Conservation (phyloP, 2,797 vertebrate species). For the Lindbergichthys nudifrons region DNA sequence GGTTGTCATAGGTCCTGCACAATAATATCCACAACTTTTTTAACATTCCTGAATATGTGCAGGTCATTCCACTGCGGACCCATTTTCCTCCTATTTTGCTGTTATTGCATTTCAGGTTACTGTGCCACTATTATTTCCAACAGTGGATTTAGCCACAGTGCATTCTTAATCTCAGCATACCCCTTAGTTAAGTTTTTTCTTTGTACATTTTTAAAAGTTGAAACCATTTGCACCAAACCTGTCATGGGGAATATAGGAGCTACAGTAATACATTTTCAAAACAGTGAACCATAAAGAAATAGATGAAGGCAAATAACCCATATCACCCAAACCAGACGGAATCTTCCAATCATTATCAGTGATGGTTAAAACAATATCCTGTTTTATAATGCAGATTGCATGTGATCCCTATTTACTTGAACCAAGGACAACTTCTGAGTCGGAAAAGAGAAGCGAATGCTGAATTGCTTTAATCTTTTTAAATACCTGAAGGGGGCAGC, state of each 20-base stretch:
- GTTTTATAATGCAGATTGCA: not conserved
- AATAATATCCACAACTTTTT: not conserved
- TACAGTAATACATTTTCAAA: constrained; percentile 12
- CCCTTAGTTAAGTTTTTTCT: not conserved
- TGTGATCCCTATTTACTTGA: not conserved
- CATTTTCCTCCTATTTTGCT: not conserved
- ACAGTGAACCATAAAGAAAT: constrained; percentile 1
- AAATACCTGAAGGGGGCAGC: too few species aligned
- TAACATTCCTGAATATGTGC: not conserved
- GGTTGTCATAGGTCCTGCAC: not conserved
- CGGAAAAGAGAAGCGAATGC: too few species aligned
- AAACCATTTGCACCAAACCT: not conserved
- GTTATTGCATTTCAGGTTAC: not conserved
- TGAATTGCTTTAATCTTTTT: too few species aligned
- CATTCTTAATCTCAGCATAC: not conserved
- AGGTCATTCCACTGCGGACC: not conserved
- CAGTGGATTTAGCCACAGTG: not conserved
- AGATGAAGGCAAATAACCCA: constrained; percentile 7
- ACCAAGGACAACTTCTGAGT: too few species aligned
- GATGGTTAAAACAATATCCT: constrained; percentile 15
- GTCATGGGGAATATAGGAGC: not conserved
- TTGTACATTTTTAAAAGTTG: constrained; percentile 7
- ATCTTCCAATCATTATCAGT: not conserved
- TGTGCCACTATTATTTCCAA: not conserved
- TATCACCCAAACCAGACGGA: not conserved